These are phyloP conservation scores for Portunus trituberculatus DNA, from an alignment of 1,140 invertebrate genomes.

Conservation along the genomic window DNA sequence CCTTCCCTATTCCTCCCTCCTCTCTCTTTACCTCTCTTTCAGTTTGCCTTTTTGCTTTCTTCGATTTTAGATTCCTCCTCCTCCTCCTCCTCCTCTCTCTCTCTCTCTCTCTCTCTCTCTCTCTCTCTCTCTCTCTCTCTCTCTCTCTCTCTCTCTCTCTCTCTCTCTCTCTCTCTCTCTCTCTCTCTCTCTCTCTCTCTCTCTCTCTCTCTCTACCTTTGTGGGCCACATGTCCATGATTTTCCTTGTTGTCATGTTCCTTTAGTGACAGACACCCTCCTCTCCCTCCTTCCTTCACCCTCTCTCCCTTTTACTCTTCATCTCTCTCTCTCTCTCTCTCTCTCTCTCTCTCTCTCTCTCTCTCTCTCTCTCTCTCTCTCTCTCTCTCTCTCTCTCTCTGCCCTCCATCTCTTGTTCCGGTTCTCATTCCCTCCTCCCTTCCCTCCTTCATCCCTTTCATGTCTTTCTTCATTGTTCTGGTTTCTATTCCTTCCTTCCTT, in stretches of 20 bases:
- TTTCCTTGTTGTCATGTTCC: background rate
- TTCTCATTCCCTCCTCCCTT: too few relatives aligned
- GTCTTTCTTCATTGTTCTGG: background rate
- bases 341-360: background rate
- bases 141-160: background rate
- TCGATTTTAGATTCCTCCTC: background rate
- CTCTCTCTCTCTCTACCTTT: background rate
- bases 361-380: conserved; percentile 28
- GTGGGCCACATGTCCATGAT: background rate
- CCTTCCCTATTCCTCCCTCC: background rate
- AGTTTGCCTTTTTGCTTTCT: background rate
- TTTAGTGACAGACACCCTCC: background rate
- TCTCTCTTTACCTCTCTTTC: background rate
- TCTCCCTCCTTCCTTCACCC: background rate
- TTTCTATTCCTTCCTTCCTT: background rate
- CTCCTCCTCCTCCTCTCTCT: background rate
- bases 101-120: background rate
- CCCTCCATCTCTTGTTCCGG: too few relatives aligned
- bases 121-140: background rate
- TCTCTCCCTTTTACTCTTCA: background rate
- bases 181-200: background rate
- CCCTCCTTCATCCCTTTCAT: too few relatives aligned
- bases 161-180: background rate
- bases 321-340: conserved; percentile 13
- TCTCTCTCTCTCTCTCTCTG: background rate